These are phyloP conservation scores for Cynopterus sphinx DNA, from an alignment of 2,797 vertebrate genomes.

Conservation along the genomic window DNA sequence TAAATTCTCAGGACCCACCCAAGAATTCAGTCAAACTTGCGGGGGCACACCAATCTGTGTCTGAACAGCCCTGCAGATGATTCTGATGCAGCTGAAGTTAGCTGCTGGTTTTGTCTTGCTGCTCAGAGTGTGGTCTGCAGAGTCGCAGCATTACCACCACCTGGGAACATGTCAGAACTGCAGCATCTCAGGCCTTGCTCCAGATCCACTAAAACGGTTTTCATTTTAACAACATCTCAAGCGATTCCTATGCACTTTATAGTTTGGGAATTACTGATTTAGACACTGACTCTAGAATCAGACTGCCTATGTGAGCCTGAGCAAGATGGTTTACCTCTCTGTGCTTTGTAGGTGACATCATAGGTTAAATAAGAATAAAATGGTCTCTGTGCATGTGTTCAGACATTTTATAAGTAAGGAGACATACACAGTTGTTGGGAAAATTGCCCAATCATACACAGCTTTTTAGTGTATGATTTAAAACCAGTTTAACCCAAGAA, in stretches of 20 bases:
- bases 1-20: neutral
- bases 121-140: neutral
- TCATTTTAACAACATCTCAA: neutral
- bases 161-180: neutral
- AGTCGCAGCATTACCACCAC: neutral
- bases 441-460: neutral
- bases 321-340: neutral
- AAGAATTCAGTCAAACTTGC: neutral
- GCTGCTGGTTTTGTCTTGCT: neutral
- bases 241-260: neutral
- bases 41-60: too few species aligned
- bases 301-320: neutral
- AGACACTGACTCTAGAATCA: neutral
- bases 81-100: neutral
- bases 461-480: neutral
- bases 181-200: neutral
- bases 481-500: neutral
- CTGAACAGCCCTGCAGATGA: neutral
- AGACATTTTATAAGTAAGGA: neutral
- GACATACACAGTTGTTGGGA: neutral
- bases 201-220: neutral
- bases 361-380: neutral
- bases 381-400: neutral
- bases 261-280: neutral
- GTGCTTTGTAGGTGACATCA: neutral